Conservation (phyloP, 2,888 invertebrate species). For the Trilocha varians region DNA sequence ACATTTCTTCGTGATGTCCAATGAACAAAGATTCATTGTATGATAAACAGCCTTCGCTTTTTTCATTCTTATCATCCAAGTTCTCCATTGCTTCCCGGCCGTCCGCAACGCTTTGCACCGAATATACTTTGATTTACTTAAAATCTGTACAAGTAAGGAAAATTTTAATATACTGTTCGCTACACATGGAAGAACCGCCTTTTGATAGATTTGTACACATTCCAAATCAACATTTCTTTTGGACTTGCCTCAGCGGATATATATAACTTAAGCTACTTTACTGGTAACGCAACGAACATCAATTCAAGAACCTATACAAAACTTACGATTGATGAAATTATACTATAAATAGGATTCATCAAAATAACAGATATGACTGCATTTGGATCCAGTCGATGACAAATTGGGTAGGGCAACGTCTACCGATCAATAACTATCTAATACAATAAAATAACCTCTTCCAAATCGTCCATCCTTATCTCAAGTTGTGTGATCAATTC, state of each 20-base stretch:
- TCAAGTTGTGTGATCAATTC: conserved; percentile 85
- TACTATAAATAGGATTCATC: too few species aligned
- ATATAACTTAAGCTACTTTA: too few species aligned
- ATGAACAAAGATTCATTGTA: conserved; percentile 85
- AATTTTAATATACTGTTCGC: background rate
- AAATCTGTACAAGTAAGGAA: conserved; percentile 65
- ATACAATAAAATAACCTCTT: conserved; percentile 61
- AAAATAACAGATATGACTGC: too few species aligned
- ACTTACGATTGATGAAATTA: too few species aligned
- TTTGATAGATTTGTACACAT: too few species aligned
- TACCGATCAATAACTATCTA: background rate
- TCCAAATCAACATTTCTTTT: too few species aligned
- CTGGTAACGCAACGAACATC: too few species aligned
- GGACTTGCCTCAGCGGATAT: too few species aligned
- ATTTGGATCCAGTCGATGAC: too few species aligned
- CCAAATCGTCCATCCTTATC: conserved; percentile 84
- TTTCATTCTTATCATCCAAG: conserved; percentile 87
- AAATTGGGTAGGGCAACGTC: too few species aligned
- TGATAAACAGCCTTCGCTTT: conserved; percentile 93
- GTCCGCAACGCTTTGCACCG: conserved; percentile 86
- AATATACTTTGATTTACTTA: conserved; percentile 88
- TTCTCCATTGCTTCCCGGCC: conserved; percentile 84
- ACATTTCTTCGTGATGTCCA: conserved; percentile 87
- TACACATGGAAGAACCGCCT: too few species aligned
- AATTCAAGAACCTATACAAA: too few species aligned